Conservation (phyloP, 2,888 invertebrate species). For the Blera fallax region DNA sequence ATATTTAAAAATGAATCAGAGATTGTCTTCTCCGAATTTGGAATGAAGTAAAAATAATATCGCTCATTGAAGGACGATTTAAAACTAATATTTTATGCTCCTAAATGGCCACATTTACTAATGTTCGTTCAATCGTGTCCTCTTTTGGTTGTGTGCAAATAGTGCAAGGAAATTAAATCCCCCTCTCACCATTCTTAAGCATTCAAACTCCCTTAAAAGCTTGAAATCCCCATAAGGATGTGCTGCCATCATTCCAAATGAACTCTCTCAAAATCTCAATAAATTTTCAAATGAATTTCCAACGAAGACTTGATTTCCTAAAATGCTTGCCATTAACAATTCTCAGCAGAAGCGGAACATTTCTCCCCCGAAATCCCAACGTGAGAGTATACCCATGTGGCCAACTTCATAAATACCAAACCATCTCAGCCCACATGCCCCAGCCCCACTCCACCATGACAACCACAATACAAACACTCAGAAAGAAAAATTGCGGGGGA, state of each 20-base stretch:
- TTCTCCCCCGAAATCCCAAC: conserved; percentile 14
- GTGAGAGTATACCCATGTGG: conserved; percentile 21
- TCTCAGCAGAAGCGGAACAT: neutral
- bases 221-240: neutral
- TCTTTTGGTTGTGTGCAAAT: no score
- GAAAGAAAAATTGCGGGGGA: conserved; percentile 60
- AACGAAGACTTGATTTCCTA: neutral
- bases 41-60: no score
- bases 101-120: no score
- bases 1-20: no score
- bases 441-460: conserved; percentile 1
- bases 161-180: no score
- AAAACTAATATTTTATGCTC: no score
- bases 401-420: conserved; percentile 38
- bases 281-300: neutral
- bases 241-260: neutral
- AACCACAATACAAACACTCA: neutral
- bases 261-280: neutral
- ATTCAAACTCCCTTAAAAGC: neutral
- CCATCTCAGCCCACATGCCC: conserved; percentile 40
- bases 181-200: neutral
- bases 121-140: no score
- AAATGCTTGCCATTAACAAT: neutral
- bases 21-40: no score
- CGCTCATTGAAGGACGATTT: no score